Conservation (phyloP, 2,797 vertebrate genomes). For the Typhlichthys subterraneus region DNA sequence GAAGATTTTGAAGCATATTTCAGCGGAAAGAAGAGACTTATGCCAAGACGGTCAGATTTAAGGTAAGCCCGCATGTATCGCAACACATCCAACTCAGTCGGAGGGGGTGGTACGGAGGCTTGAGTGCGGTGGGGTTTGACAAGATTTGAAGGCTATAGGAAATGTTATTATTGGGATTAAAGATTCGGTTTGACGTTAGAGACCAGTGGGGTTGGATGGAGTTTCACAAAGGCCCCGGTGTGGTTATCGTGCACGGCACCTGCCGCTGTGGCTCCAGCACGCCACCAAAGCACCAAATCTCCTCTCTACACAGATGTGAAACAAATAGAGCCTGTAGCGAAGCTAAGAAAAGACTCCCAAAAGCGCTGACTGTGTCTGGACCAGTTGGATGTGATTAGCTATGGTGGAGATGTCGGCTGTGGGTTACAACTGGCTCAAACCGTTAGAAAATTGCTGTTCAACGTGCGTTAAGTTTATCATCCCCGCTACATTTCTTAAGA, state of each 20-base stretch:
- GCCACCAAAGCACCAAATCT: neutral
- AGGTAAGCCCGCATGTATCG: slow-evolving; percentile 77
- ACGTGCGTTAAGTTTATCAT: neutral
- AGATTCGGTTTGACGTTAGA: slow-evolving; percentile 40
- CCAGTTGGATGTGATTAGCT: slow-evolving; percentile 6
- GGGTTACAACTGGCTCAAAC: neutral
- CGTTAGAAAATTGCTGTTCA: neutral
- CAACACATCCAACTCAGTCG: slow-evolving; percentile 45
- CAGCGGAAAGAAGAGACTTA: slow-evolving; percentile 81
- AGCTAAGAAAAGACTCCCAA: slow-evolving; percentile 18
- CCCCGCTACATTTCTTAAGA: neutral
- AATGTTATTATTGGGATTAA: slow-evolving; percentile 58
- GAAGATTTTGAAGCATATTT: slow-evolving; percentile 88
- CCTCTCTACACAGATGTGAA: slow-evolving; percentile 25
- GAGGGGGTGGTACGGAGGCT: slow-evolving; percentile 16
- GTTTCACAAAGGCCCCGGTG: slow-evolving; percentile 13
- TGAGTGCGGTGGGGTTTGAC: slow-evolving; percentile 45
- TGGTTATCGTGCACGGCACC: slow-evolving; percentile 13
- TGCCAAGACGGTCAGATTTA: slow-evolving; percentile 83
- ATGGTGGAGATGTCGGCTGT: neutral
- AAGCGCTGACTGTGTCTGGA: slow-evolving; percentile 24
- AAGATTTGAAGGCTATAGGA: slow-evolving; percentile 49
- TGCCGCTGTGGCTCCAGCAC: slow-evolving; percentile 23
- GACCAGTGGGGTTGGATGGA: slow-evolving; percentile 31
- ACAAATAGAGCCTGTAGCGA: slow-evolving; percentile 16